phyloP scores from a whole-genome alignment of 2,797 vertebrate genomes.

The Microhierax caerulescens region DNA sequence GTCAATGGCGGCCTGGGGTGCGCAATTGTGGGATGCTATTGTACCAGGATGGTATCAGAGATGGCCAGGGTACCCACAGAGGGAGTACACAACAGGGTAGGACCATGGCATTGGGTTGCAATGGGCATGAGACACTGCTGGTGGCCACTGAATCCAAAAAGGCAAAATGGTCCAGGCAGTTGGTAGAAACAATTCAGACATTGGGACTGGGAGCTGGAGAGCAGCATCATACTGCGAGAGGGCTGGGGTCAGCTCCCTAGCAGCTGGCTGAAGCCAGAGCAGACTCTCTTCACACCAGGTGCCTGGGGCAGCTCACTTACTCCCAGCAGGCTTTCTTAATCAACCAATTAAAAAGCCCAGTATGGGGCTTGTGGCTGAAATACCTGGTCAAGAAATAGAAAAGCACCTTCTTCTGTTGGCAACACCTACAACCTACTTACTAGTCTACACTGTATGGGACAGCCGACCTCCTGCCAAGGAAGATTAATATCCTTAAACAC shows the following conservation, averaged over 20 bases:
- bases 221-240: not conserved
- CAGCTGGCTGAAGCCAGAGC: not conserved
- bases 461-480: not conserved
- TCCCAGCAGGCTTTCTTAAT: not conserved
- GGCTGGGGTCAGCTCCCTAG: no score
- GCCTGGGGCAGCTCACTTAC: not conserved
- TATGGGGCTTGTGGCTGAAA: not conserved
- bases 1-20: not conserved
- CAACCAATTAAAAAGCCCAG: not conserved
- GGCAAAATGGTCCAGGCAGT: no score
- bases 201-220: not conserved
- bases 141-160: not conserved
- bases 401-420: not conserved
- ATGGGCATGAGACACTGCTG: not conserved
- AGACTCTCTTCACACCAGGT: not conserved
- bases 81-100: accelerated
- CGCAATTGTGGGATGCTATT: accelerated
- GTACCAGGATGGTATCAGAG: not conserved
- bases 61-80: not conserved
- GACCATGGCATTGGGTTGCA: no score
- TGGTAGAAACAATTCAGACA: not conserved
- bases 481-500: not conserved
- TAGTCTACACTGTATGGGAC: not conserved
- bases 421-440: not conserved
- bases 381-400: not conserved